These are phyloP conservation scores for Sylvia borin DNA, from an alignment of 2,797 vertebrate species.

Conservation along the genomic window DNA sequence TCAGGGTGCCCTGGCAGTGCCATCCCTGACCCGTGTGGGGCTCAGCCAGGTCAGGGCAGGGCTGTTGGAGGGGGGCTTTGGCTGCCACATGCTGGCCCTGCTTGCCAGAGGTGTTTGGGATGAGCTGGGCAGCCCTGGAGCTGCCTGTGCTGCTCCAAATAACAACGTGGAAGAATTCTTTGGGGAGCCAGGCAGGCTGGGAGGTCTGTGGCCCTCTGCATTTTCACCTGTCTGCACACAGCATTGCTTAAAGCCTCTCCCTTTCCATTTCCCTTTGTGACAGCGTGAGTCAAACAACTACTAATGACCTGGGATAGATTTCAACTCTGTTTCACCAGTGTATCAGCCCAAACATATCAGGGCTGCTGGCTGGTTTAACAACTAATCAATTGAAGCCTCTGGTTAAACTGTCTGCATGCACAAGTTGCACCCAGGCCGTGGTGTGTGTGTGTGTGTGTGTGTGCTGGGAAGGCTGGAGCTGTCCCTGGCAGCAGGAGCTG, in stretches of 20 bases:
- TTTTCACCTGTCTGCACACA: conserved; percentile 37
- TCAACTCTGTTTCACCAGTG: conserved; percentile 67
- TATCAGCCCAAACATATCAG: conserved; percentile 69
- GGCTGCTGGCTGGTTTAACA: conserved; percentile 71
- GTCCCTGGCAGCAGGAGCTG: neutral
- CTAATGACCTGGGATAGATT: conserved; percentile 74
- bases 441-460: neutral
- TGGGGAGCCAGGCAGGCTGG: neutral
- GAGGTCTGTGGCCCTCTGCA: conserved; percentile 40
- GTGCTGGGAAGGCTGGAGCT: conserved; percentile 9
- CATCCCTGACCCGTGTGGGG: accelerated
- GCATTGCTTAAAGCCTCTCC: conserved; percentile 58
- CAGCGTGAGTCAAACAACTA: conserved; percentile 63
- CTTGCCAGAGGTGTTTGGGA: neutral
- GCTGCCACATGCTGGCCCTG: neutral
- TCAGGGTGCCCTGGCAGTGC: neutral
- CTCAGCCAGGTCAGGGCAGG: accelerated
- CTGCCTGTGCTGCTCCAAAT: neutral
- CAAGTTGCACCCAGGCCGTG: conserved; percentile 27
- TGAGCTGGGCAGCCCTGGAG: neutral
- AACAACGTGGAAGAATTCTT: neutral
- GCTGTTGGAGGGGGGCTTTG: neutral
- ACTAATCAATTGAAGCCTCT: conserved; percentile 73
- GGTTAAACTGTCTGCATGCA: conserved; percentile 57
- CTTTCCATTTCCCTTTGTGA: conserved; percentile 65